Conservation (phyloP, 92 coral and sea anemone species). For the Palythoa grandiflora region DNA sequence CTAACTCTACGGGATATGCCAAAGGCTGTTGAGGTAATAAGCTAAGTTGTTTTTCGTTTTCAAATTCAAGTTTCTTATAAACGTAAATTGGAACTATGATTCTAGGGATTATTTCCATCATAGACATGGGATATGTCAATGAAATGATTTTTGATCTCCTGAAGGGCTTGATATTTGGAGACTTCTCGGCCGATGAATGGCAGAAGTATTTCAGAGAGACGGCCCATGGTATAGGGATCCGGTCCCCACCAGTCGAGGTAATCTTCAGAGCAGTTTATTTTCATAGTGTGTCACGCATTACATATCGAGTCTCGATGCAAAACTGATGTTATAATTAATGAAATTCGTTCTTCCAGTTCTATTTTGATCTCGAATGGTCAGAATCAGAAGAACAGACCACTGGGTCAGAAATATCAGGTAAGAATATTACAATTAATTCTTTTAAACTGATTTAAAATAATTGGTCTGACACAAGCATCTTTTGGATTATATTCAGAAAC, state of each 20-base stretch:
- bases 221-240: constrained; percentile 59
- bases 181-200: constrained; percentile 87
- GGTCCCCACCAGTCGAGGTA: constrained; percentile 89
- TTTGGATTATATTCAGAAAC: too few relatives aligned
- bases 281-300: constrained; percentile 31
- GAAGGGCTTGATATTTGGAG: constrained; percentile 83
- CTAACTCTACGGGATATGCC: constrained; percentile 32
- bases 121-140: not conserved
- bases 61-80: not conserved
- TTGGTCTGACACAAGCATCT: too few relatives aligned
- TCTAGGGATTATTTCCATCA: not conserved
- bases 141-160: not conserved
- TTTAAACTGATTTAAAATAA: too few relatives aligned
- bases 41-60: not conserved
- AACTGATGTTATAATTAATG: not conserved
- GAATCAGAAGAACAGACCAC: constrained; percentile 71
- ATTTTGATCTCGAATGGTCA: constrained; percentile 73
- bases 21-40: constrained; percentile 36
- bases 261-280: not conserved
- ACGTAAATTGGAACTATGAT: not conserved
- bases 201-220: constrained; percentile 71
- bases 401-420: constrained; percentile 37
- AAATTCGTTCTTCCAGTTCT: constrained; percentile 61
- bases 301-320: not conserved
- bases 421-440: not conserved